A percentile compares a stretch with the other conserved stretches of the same genome.
Evolutionary conservation across 2,113 vertebrate genomes (phyloP).

Genomic region (Nerophis ophidion): DNA sequence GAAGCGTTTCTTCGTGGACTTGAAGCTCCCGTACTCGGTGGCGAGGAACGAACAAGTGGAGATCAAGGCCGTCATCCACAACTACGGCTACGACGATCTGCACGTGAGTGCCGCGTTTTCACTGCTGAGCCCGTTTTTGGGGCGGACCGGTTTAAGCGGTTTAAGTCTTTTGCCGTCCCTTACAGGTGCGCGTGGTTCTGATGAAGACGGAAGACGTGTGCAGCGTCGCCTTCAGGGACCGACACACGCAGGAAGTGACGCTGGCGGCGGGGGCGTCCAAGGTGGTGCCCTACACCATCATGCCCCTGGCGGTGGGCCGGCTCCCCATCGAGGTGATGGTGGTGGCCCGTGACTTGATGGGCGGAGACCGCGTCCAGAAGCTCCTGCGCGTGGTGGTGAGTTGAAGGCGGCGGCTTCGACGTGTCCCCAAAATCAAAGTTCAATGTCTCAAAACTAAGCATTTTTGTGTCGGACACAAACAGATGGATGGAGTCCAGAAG

Average conservation of each 20-base stretch:
- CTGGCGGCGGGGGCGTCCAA: constrained; percentile 53
- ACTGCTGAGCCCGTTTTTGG: background rate
- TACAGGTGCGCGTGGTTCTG: constrained; percentile 73
- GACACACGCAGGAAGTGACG: constrained; percentile 51
- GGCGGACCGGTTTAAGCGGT: background rate
- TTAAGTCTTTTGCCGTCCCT: background rate
- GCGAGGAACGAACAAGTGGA: constrained; percentile 71
- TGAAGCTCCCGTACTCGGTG: constrained; percentile 71
- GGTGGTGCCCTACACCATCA: constrained; percentile 63
- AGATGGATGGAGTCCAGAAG: constrained; percentile 72
- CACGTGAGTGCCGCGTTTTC: constrained; percentile 35
- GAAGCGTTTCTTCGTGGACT: constrained; percentile 71
- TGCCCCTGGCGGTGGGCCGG: constrained; percentile 65
- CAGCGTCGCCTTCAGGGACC: constrained; percentile 62
- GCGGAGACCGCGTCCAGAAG: constrained; percentile 67
- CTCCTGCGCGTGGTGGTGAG: constrained; percentile 69
- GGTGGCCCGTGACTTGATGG: constrained; percentile 17
- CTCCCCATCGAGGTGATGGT: constrained; percentile 69
- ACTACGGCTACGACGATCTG: constrained; percentile 51
- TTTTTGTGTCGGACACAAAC: constrained; percentile 1
- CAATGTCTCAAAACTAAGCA: background rate
- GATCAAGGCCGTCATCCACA: constrained; percentile 72
- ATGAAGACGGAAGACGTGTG: constrained; percentile 70
- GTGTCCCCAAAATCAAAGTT: background rate
- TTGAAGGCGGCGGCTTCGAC: background rate